Evolutionary conservation across 2,888 invertebrate species (phyloP).

Genomic region (Agrochola lota): DNA sequence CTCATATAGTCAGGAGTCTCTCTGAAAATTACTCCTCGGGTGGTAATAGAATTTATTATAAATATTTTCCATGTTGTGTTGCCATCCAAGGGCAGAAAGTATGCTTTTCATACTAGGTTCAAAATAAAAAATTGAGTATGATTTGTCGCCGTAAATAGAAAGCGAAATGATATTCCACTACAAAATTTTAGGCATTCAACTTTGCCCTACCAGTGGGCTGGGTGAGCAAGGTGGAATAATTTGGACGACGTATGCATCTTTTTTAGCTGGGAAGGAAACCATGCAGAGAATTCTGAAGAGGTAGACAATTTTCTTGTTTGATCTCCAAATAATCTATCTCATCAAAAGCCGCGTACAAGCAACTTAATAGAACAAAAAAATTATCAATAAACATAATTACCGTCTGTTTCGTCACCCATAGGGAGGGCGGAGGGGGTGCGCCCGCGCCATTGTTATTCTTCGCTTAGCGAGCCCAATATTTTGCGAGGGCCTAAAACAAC

Average conservation of each 20-base stretch:
- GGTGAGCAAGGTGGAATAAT: too few relatives aligned
- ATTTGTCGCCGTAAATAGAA: too few relatives aligned
- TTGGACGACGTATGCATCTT: too few relatives aligned
- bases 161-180: too few relatives aligned
- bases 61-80: not conserved
- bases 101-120: too few relatives aligned
- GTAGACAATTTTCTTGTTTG: too few relatives aligned
- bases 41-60: not conserved
- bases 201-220: too few relatives aligned
- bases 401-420: conserved; percentile 38
- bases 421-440: conserved; percentile 26
- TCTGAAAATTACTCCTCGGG: too few relatives aligned
- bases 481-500: conserved; percentile 85
- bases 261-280: not conserved
- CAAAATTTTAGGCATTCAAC: too few relatives aligned
- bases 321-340: not conserved
- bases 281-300: not conserved
- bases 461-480: conserved; percentile 84
- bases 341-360: not conserved
- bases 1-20: too few relatives aligned
- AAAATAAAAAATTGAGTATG: too few relatives aligned
- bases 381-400: conserved; percentile 58
- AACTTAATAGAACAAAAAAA: conserved; percentile 7
- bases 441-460: conserved; percentile 81
- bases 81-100: not conserved